phyloP scores from a whole-genome alignment of 2,888 invertebrate species.

The Nemotelus pantherinus region DNA sequence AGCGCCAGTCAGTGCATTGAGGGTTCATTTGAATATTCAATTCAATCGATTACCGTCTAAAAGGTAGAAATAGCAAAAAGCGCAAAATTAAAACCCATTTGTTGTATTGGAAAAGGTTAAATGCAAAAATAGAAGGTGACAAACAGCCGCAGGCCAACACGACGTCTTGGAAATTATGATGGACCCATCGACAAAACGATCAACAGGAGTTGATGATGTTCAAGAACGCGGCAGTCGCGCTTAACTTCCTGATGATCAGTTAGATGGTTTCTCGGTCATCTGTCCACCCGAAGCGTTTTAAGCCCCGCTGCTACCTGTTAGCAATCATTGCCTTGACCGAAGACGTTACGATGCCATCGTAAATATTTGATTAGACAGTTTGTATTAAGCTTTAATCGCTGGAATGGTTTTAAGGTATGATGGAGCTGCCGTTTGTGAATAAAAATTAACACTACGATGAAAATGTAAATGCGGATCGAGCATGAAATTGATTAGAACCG shows the following conservation, averaged over 20 bases:
- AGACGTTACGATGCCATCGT: constrained; percentile 14
- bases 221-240: constrained; percentile 24
- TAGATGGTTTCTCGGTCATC: background rate
- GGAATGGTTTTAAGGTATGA: too few species aligned
- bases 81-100: background rate
- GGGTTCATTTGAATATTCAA: too few species aligned
- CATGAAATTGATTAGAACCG: too few species aligned
- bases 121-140: background rate
- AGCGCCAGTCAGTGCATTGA: too few species aligned
- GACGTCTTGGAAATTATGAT: too few species aligned
- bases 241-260: constrained; percentile 5
- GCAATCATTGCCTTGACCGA: constrained; percentile 19
- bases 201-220: constrained; percentile 2
- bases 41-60: too few species aligned
- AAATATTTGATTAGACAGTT: background rate
- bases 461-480: too few species aligned
- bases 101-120: constrained; percentile 3
- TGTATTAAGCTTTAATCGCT: too few species aligned
- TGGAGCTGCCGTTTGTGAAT: too few species aligned
- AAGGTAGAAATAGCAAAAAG: background rate
- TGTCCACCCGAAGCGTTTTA: background rate
- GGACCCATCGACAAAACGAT: background rate
- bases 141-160: background rate
- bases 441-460: too few species aligned
- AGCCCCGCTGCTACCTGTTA: background rate